A percentile compares a stretch with the other conserved stretches of the same genome.
phyloP scores from a whole-genome alignment of 23 tunicate genomes.

The Styela clava region DNA sequence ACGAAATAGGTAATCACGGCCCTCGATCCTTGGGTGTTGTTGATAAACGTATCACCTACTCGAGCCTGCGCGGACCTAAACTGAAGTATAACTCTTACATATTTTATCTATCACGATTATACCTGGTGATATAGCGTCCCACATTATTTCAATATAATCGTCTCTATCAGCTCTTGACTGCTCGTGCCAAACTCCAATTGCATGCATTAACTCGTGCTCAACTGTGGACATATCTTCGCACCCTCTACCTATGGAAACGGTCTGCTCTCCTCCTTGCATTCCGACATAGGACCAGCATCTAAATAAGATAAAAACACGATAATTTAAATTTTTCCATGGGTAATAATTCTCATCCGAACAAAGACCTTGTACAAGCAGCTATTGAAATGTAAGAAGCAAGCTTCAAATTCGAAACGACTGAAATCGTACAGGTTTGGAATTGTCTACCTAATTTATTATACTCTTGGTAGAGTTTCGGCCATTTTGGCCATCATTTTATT shows the following conservation, averaged over 20 bases:
- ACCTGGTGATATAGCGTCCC: slow-evolving; percentile 24
- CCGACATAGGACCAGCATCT: slow-evolving; percentile 30
- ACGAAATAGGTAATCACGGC: too few species aligned
- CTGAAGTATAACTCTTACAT: too few species aligned
- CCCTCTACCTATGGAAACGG: slow-evolving; percentile 19
- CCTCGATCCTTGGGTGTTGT: too few species aligned
- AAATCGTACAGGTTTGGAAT: too few species aligned
- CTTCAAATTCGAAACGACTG: too few species aligned
- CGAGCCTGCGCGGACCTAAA: too few species aligned
- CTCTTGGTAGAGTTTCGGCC: background rate
- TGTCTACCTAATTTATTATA: background rate
- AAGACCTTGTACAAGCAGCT: too few species aligned
- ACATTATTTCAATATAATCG: slow-evolving; percentile 19
- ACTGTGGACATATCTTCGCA: slow-evolving; percentile 29
- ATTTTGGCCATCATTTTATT: background rate
- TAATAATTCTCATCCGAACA: background rate
- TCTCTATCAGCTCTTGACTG: slow-evolving; percentile 28
- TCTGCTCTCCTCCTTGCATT: slow-evolving; percentile 15
- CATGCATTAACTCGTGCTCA: slow-evolving; percentile 25
- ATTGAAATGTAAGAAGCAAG: too few species aligned
- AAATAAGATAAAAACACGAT: too few species aligned
- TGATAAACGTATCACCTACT: too few species aligned
- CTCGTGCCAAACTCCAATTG: slow-evolving; percentile 32
- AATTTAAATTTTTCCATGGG: background rate
- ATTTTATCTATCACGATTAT: too few species aligned